These are phyloP conservation scores for Buphagus erythrorhynchus DNA, from an alignment of 2,797 vertebrate genomes.

Conservation along the genomic window DNA sequence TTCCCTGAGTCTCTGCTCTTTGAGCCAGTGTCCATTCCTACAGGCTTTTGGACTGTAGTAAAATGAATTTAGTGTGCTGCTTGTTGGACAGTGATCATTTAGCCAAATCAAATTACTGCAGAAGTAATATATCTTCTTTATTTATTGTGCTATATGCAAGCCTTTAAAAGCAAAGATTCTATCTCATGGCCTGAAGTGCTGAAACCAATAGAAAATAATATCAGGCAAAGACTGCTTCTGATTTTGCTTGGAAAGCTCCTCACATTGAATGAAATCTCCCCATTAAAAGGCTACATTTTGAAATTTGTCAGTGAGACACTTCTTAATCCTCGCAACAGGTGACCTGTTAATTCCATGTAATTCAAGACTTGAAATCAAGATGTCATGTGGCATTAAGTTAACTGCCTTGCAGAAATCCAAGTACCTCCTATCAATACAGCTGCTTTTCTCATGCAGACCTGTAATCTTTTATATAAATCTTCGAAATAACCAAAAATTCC, in stretches of 20 bases:
- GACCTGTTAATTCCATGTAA: conserved; percentile 1
- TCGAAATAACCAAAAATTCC: neutral
- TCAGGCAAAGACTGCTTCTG: neutral
- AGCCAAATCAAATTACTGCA: conserved; percentile 16
- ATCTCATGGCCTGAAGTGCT: neutral
- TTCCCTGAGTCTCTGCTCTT: neutral
- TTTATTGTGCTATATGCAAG: neutral
- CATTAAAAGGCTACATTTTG: neutral
- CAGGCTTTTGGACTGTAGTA: neutral
- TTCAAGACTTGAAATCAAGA: conserved; percentile 18
- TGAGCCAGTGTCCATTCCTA: neutral
- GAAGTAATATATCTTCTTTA: conserved; percentile 20
- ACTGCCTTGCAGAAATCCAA: conserved; percentile 17
- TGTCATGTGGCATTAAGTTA: neutral
- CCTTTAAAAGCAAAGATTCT: neutral
- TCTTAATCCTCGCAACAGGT: neutral
- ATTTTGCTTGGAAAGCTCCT: neutral
- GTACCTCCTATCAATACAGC: neutral
- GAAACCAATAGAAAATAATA: neutral
- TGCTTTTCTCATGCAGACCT: neutral
- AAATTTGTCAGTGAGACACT: neutral
- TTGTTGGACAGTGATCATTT: conserved; percentile 24
- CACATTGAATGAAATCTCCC: neutral
- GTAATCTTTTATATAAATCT: neutral
- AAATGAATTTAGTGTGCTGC: conserved; percentile 13